A percentile compares a stretch with the other conserved stretches of the same genome.
phyloP scores from a whole-genome alignment of 2,113 vertebrate genomes.

The Mesoclemmys tuberculata region DNA sequence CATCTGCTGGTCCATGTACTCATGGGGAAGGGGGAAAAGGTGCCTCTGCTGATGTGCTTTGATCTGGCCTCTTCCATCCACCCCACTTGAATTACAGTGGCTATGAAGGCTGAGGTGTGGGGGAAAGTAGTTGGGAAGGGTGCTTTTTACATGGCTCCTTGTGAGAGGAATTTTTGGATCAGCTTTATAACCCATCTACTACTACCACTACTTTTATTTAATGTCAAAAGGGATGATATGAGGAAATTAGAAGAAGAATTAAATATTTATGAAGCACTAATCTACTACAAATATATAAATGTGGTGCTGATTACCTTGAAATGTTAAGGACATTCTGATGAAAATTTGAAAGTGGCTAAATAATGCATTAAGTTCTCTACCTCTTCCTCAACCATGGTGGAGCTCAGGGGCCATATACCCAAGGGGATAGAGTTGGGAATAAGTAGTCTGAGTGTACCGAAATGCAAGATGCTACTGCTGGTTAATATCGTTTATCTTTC shows the following conservation, averaged over 20 bases:
- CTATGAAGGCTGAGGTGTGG: fast-evolving
- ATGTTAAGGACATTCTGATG: background rate
- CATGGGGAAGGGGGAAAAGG: fast-evolving
- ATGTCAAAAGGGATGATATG: background rate
- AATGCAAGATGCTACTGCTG: fast-evolving
- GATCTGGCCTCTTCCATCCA: background rate
- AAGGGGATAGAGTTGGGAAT: background rate
- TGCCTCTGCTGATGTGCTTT: background rate
- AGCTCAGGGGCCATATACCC: background rate
- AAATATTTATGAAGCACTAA: background rate
- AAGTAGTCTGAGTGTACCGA: background rate
- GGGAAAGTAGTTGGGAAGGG: background rate
- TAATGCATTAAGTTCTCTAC: background rate
- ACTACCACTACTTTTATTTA: background rate
- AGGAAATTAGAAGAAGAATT: background rate
- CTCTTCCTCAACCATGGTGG: background rate
- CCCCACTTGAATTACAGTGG: fast-evolving
- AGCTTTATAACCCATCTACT: background rate
- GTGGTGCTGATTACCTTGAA: fast-evolving
- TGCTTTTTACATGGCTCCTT: background rate
- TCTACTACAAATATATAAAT: background rate
- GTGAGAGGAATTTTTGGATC: background rate
- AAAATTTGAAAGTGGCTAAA: background rate
- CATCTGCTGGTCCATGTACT: background rate
- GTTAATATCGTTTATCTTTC: background rate